A percentile compares a stretch with the other conserved stretches of the same genome.
These are phyloP conservation scores for Protomyctophum bolini DNA, from an alignment of 2,113 vertebrate species.

Conservation along the genomic window DNA sequence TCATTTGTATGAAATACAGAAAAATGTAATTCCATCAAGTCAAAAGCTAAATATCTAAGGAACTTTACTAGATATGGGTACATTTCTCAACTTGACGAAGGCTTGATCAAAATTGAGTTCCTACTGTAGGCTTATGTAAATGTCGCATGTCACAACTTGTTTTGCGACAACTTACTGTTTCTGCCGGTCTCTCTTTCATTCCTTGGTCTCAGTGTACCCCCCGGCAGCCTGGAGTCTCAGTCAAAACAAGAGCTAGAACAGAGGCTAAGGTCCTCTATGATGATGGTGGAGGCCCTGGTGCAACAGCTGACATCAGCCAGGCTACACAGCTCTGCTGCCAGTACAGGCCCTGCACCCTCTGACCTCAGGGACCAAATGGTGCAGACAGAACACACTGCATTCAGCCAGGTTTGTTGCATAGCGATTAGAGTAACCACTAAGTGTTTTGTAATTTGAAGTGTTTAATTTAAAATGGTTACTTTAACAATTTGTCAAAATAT, in stretches of 20 bases:
- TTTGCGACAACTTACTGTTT: neutral
- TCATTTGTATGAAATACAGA: too few species aligned
- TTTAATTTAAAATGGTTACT: too few species aligned
- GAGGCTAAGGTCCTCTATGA: slow-evolving; percentile 83
- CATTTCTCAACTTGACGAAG: too few species aligned
- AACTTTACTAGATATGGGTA: too few species aligned
- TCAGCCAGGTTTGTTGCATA: slow-evolving; percentile 72
- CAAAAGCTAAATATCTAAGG: too few species aligned
- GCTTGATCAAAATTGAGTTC: too few species aligned
- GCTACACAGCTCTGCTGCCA: neutral
- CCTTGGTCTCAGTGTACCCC: slow-evolving; percentile 72
- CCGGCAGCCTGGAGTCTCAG: slow-evolving; percentile 79
- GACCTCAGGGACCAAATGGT: slow-evolving; percentile 77
- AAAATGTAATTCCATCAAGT: too few species aligned
- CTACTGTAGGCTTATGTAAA: too few species aligned
- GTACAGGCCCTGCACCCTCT: slow-evolving; percentile 62
- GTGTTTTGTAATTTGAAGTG: too few species aligned
- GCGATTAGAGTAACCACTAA: too few species aligned
- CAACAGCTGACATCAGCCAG: slow-evolving; percentile 79
- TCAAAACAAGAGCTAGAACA: slow-evolving; percentile 84
- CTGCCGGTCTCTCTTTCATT: neutral
- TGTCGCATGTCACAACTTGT: too few species aligned
- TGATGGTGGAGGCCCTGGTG: slow-evolving; percentile 89
- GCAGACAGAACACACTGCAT: slow-evolving; percentile 82
- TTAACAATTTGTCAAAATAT: too few species aligned